phyloP scores from a whole-genome alignment of 2,113 vertebrate species.

The Myanophis thanlyinensis region DNA sequence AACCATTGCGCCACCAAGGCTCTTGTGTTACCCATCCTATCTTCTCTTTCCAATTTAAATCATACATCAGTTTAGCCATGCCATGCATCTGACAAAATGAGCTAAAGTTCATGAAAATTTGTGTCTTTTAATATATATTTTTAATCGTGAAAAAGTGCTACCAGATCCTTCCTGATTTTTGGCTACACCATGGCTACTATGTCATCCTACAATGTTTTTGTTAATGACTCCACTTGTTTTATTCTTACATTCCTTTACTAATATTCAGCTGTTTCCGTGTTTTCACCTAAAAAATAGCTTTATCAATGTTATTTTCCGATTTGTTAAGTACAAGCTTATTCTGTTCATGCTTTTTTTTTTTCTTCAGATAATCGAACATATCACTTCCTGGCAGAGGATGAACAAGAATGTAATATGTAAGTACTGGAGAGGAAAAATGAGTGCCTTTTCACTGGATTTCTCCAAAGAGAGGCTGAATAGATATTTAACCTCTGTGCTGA shows the following conservation, averaged over 20 bases:
- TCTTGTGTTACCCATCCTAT: too few species aligned
- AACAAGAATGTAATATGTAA: slow-evolving; percentile 67
- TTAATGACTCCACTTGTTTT: background rate
- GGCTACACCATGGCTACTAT: background rate
- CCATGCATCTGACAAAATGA: background rate
- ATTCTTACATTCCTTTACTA: background rate
- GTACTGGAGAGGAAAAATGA: slow-evolving; percentile 16
- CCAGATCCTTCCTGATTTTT: background rate
- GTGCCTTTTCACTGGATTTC: background rate
- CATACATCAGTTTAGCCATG: background rate
- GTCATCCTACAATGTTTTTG: background rate
- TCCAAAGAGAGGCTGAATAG: background rate
- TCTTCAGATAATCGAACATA: slow-evolving; percentile 71
- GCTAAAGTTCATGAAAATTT: background rate
- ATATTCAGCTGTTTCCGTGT: background rate
- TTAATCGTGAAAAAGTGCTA: background rate
- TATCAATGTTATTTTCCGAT: background rate
- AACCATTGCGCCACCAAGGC: too few species aligned
- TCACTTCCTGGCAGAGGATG: slow-evolving; percentile 68
- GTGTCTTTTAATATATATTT: background rate
- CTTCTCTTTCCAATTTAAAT: background rate
- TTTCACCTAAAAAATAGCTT: rapidly evolving
- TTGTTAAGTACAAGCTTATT: background rate
- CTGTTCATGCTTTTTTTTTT: background rate
- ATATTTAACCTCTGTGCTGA: background rate